A percentile compares a stretch with the other conserved stretches of the same genome.
phyloP scores from a whole-genome alignment of 2,888 invertebrate genomes.

The Athalia rosae region DNA sequence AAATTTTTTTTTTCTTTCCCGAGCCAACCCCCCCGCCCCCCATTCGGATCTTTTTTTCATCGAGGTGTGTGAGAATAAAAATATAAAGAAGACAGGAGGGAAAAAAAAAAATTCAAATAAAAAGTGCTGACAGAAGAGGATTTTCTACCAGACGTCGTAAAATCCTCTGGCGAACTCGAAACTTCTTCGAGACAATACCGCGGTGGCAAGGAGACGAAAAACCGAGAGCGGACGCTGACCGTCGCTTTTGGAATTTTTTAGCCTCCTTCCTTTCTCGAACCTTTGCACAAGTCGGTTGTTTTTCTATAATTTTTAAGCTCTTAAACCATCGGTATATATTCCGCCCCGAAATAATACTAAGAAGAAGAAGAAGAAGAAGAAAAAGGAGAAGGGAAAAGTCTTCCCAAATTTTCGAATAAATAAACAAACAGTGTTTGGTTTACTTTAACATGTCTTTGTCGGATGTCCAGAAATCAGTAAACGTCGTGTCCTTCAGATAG shows the following conservation, averaged over 20 bases:
- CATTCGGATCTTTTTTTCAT: background rate
- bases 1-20: no score
- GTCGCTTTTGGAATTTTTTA: background rate
- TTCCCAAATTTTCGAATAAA: conserved; percentile 7
- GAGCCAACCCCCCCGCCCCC: background rate
- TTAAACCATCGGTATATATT: no score
- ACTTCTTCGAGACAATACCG: background rate
- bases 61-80: background rate
- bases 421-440: background rate
- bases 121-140: background rate
- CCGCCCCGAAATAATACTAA: no score
- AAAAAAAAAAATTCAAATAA: no score
- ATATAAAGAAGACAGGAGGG: no score
- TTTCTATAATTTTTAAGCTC: no score
- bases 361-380: no score
- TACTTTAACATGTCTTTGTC: conserved; percentile 11
- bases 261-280: no score
- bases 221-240: background rate
- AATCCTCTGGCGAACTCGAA: background rate
- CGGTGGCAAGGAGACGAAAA: background rate
- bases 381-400: background rate
- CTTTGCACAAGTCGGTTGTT: no score
- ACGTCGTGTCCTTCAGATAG: conserved; percentile 27
- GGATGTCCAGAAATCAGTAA: conserved; percentile 30
- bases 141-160: conserved; percentile 14